These are phyloP conservation scores for Ctenomys sociabilis DNA, from an alignment of 2,113 vertebrate genomes.

Conservation along the genomic window DNA sequence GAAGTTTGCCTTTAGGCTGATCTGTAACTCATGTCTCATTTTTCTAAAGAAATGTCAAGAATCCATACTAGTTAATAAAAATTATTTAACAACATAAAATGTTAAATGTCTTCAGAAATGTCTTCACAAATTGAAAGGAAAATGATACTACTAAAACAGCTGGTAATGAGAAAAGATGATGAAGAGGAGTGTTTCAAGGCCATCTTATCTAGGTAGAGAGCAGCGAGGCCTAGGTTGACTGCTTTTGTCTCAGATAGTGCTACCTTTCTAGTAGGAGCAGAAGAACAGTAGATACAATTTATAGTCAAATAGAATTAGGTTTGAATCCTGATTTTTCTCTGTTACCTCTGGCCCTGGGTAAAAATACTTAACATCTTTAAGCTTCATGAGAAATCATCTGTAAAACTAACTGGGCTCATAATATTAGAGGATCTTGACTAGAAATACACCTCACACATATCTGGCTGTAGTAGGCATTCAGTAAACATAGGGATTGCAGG, in stretches of 20 bases:
- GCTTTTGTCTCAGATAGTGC: not conserved
- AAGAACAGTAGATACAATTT: not conserved
- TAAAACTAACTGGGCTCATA: not conserved
- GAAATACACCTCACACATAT: not conserved
- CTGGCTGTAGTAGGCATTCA: not conserved
- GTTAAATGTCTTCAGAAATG: constrained; percentile 34
- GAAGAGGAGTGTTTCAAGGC: not conserved
- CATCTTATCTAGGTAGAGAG: not conserved
- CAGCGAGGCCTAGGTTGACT: not conserved
- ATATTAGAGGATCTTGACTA: not conserved
- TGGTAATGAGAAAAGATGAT: not conserved
- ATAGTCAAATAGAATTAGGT: not conserved
- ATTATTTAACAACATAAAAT: not conserved
- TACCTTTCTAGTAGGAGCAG: not conserved
- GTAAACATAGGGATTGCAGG: not conserved
- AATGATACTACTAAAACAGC: not conserved
- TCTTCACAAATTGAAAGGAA: not conserved
- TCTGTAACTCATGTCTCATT: constrained; percentile 1
- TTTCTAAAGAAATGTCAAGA: constrained; percentile 15
- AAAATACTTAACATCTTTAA: not conserved
- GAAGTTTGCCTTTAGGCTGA: constrained; percentile 43
- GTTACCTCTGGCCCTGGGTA: not conserved
- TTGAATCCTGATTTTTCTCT: not conserved
- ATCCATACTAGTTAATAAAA: constrained; percentile 21
- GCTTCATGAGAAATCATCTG: not conserved